Percentiles rank a stretch among this genome's conserved stretches.
Conservation (phyloP, 2,797 vertebrate genomes). For the Ibycter americanus region DNA sequence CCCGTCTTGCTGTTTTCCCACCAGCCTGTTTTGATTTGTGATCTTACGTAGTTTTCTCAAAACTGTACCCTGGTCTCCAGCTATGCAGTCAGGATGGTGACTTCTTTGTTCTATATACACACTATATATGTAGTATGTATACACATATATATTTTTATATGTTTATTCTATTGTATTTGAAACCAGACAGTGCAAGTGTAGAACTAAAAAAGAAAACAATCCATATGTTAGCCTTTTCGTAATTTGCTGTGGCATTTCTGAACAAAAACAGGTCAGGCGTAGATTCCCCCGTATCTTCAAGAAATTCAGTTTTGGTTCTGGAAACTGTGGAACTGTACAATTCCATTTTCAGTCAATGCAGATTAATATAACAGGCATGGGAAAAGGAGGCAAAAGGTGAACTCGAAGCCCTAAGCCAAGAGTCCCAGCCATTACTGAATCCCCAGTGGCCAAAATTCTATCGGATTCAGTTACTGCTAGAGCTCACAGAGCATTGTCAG, state of each 20-base stretch:
- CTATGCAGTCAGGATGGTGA: neutral
- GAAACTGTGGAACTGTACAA: neutral
- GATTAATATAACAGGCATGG: neutral
- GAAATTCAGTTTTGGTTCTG: neutral
- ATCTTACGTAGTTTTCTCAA: neutral
- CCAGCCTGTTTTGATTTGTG: neutral
- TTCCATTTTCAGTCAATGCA: neutral
- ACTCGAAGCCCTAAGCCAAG: neutral
- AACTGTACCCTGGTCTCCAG: neutral
- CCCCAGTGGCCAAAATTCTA: neutral
- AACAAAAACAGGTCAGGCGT: neutral
- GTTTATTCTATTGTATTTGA: neutral
- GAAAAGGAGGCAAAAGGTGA: neutral
- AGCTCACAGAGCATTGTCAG: neutral
- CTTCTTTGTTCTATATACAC: neutral
- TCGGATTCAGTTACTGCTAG: neutral
- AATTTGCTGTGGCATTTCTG: neutral
- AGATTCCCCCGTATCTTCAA: neutral
- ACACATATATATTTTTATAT: neutral
- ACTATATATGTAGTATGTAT: too few species aligned
- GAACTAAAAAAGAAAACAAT: neutral
- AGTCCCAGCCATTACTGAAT: neutral
- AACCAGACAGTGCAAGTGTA: neutral
- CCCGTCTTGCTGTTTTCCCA: neutral
- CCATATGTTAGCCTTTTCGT: neutral